Evolutionary conservation across 2,888 invertebrate species (phyloP).

Genomic region (Lymantria dispar): DNA sequence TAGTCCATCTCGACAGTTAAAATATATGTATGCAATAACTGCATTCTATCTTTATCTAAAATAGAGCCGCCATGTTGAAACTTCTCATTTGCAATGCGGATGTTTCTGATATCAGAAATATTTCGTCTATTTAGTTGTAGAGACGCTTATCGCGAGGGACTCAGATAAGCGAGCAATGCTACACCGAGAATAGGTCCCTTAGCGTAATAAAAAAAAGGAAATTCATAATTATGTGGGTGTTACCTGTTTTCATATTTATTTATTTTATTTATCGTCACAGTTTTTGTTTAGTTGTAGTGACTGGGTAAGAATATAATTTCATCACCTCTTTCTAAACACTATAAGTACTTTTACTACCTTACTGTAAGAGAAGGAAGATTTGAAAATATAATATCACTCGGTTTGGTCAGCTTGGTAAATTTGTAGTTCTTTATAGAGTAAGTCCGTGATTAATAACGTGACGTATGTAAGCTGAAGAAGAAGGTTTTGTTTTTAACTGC

Average conservation of each 20-base stretch:
- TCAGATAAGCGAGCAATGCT: slow-evolving; percentile 14
- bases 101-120: slow-evolving; percentile 19
- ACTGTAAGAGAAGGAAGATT: too few species aligned
- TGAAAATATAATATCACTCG: too few species aligned
- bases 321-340: too few species aligned
- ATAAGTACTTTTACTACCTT: too few species aligned
- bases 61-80: slow-evolving; percentile 12
- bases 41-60: background rate
- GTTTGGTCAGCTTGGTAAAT: too few species aligned
- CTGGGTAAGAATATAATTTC: too few species aligned
- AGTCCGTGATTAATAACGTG: too few species aligned
- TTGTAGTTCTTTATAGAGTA: too few species aligned
- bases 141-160: slow-evolving; percentile 16
- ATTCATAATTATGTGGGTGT: background rate
- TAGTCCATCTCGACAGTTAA: background rate
- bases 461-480: too few species aligned
- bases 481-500: too few species aligned
- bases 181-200: background rate
- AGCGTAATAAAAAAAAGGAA: background rate
- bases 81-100: slow-evolving; percentile 15
- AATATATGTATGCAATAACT: background rate
- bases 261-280: too few species aligned
- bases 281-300: too few species aligned
- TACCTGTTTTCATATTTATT: background rate
- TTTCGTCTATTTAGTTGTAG: slow-evolving; percentile 8